Base-by-base conservation (phyloP, 2,888 invertebrate species). In the Rhabditophanes sp. region DNA sequence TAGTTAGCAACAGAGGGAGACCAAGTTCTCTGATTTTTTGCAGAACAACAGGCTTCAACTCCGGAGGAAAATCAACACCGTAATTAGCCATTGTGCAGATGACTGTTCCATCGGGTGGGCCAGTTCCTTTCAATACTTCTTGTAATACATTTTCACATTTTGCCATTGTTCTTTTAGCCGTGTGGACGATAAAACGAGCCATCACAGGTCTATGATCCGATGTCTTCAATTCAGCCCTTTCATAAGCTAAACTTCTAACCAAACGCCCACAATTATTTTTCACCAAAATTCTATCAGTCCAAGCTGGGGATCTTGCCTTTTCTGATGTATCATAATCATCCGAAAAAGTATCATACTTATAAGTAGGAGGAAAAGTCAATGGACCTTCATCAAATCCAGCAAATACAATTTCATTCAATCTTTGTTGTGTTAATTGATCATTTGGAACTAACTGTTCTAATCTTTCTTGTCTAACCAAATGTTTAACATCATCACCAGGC, bases 291-390 rank as follows among this genome's bases (percentile, higher is more conserved):
- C 96, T 74, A 68, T 96, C 96, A 0, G 96, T 96, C 88, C 88
- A 96, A 3, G 96, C 93, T 0, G 96, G 96, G 1, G 84, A 81
- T 38, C 93, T 75, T 64, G 79, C 78, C 69, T 96, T 96, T 66
- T 99, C 96, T 64, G 90, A 90, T 0, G 96, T 93, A 67, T 96
- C 96, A 66, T 90, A 96, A 68, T 93, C 90, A 66, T 93, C 87
- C 56, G 87, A 88, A 66, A 93, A 93, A 35, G 90, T 71, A 71
- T 96, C 96, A 66, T 96, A 96, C 66, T 96, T 99, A 68, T 96
- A 96, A 0, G 96, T 96, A 1, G 96, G 96, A 9, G 82, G 76
- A 67, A 96, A 96, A 26, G 74, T 76, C 20, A 90, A 78, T 33
- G 78, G 77, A 0, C 87, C 93, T 71, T 99, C 96, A 34, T 77